phyloP scores from a whole-genome alignment of 2,888 invertebrate species.

The Muschampia staudingeri region DNA sequence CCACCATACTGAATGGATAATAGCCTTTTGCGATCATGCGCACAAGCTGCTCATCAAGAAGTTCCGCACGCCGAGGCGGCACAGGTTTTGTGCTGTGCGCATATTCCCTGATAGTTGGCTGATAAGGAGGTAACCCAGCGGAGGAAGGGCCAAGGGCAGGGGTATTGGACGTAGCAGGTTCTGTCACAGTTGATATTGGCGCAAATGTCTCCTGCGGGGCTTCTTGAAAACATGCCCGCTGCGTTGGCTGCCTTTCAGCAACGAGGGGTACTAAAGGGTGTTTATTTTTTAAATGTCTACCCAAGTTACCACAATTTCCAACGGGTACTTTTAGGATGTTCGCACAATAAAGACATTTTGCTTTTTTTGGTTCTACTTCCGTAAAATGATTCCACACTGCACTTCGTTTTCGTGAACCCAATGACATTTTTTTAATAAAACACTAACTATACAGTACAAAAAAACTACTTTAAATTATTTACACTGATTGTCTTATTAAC shows the following conservation, averaged over 20 bases:
- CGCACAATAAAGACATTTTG: slow-evolving; percentile 36
- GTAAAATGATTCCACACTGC: slow-evolving; percentile 48
- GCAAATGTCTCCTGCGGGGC: not conserved
- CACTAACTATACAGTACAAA: not conserved
- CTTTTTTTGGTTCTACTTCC: slow-evolving; percentile 45
- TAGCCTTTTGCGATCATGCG: slow-evolving; percentile 24
- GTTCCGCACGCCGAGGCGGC: not conserved
- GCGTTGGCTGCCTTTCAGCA: slow-evolving; percentile 3
- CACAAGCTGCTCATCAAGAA: slow-evolving; percentile 29
- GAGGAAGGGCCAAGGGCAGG: not conserved
- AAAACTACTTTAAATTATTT: not conserved
- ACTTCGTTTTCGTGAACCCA: slow-evolving; percentile 43
- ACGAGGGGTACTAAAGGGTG: slow-evolving; percentile 43
- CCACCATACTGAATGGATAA: slow-evolving; percentile 46
- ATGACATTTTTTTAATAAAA: not conserved
- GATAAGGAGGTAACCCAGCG: not conserved
- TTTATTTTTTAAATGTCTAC: slow-evolving; percentile 50
- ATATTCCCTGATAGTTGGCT: not conserved
- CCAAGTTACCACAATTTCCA: slow-evolving; percentile 50
- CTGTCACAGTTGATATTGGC: not conserved
- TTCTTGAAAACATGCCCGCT: not conserved
- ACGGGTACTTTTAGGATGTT: not conserved
- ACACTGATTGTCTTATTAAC: not conserved
- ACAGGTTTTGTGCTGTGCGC: not conserved
- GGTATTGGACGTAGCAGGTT: not conserved